Percentiles rank a stretch among this genome's conserved stretches.
phyloP scores from a whole-genome alignment of 2,113 vertebrate species.

The Taxidea taxus region DNA sequence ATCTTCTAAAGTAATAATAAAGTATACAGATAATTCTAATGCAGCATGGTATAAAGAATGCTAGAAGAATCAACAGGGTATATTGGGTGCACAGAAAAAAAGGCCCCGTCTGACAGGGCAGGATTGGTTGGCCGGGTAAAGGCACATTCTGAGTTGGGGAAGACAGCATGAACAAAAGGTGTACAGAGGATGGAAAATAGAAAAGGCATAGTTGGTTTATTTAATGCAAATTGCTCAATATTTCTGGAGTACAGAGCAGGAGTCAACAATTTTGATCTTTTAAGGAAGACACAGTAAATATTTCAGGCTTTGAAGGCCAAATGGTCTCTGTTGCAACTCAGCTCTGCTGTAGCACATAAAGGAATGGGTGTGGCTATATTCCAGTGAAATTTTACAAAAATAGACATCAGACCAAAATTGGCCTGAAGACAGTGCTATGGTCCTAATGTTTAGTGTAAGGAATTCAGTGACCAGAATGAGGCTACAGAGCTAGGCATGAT shows the following conservation, averaged over 20 bases:
- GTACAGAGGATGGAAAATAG: not conserved
- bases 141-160: not conserved
- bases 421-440: too few relatives aligned
- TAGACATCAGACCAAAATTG: not conserved
- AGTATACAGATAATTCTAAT: not conserved
- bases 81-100: not conserved
- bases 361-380: not conserved
- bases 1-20: not conserved
- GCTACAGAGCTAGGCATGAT: not conserved
- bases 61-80: not conserved
- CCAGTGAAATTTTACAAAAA: not conserved
- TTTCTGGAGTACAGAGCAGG: not conserved
- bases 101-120: not conserved
- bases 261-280: constrained; percentile 5
- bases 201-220: not conserved
- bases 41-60: not conserved
- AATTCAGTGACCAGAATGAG: not conserved
- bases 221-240: not conserved
- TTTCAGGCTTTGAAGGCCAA: not conserved
- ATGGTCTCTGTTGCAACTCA: not conserved
- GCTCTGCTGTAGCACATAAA: not conserved
- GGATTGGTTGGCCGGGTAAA: not conserved
- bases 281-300: not conserved
- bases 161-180: not conserved
- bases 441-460: not conserved